Base-by-base conservation (phyloP, 2,888 invertebrate genomes). In the Dynastes maya region DNA sequence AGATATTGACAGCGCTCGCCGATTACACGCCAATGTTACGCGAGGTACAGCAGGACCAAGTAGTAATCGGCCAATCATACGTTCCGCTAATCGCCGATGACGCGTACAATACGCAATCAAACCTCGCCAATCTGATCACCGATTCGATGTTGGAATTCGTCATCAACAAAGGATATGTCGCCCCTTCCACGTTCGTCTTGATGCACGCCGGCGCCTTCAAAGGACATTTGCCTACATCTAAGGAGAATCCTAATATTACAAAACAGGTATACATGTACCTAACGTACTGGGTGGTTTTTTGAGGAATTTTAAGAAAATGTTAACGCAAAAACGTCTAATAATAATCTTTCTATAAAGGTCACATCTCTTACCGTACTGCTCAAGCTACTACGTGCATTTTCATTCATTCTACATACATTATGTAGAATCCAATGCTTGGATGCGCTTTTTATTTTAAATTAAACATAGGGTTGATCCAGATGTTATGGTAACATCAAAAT, bases 41-140 rank as follows among this genome's bases (percentile, higher is more conserved):
- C 80, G 90, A 93, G 11, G 88, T 89, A 4, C 89, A 88, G 40
- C 85, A 93, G 77, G 91, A 92, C 8, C 88, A 90, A 27, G 84
- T 88, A 65, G 88, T 92, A 1, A 89, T 96, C 5, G 97, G 97
- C 0, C 89, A 87, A 8, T 93, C 95, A 0, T 91, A 91, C 78
- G 95, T 96, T 0, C 87, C 91, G 64, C 64, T 82, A 13, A 74
- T 75, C 4, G 84, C 88, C 2, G 55, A 37, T 1, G 84, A 87
- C 45, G 97, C 97, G 85, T 91, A 96, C 55, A 85, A 90, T 37
- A 82, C 83, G 53, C 97, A 98, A 88, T 97, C 97, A 85, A 97
- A 96, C 87, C 89, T 97, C 83, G 97, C 96, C 2, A 96, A 96
- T 87, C 61, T 74, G 45, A 27, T 63, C 16, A 74, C 72, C 22